These are phyloP conservation scores for Parnassius smintheus DNA, from an alignment of 2,888 invertebrate genomes.

Conservation along the genomic window DNA sequence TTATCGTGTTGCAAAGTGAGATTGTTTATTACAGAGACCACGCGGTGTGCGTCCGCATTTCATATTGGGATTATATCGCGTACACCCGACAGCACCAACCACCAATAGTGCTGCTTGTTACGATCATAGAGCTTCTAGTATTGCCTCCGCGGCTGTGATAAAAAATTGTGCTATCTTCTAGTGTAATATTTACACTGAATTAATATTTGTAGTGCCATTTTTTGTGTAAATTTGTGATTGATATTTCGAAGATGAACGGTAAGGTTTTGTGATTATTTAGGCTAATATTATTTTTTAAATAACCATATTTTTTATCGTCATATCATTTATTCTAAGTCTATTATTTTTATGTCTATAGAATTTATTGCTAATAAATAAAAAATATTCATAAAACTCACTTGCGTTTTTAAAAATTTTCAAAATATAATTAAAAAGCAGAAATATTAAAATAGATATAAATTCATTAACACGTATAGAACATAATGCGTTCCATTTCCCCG, in stretches of 20 bases:
- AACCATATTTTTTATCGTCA: too few species aligned
- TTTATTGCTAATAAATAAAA: too few species aligned
- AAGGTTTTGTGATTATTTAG: background rate
- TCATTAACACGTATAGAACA: too few species aligned
- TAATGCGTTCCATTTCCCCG: too few species aligned
- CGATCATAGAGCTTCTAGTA: background rate
- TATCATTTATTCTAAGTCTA: too few species aligned
- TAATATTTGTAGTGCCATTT: background rate
- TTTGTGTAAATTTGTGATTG: background rate
- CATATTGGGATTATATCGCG: constrained; percentile 13
- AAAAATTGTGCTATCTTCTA: constrained; percentile 4
- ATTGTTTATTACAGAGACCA: constrained; percentile 22
- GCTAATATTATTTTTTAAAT: too few species aligned
- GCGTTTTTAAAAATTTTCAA: too few species aligned
- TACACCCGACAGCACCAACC: background rate
- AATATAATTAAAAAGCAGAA: too few species aligned
- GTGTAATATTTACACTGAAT: constrained; percentile 6
- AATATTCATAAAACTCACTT: too few species aligned
- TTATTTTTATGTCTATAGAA: too few species aligned
- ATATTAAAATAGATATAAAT: too few species aligned
- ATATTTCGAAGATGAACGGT: constrained; percentile 21
- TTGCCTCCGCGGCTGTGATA: background rate
- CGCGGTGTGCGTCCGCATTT: constrained; percentile 19
- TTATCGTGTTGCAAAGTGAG: constrained; percentile 5
- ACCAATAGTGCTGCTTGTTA: background rate